Conservation (phyloP, 1,140 invertebrate genomes). For the Euschistus heros region DNA sequence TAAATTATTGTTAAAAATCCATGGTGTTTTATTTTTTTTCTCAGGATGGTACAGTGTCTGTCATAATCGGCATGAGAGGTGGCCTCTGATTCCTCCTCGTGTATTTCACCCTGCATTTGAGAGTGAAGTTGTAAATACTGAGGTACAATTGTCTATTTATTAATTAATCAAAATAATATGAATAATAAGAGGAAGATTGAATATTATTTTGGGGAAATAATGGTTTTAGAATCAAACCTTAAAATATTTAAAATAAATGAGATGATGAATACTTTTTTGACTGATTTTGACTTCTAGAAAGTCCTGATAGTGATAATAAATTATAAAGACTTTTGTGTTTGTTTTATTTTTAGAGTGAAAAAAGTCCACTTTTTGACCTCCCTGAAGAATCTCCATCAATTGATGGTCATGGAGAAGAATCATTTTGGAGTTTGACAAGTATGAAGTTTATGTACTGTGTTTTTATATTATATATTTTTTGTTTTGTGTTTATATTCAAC, state of each 20-base stretch:
- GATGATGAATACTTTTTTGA: too few species aligned
- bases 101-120: neutral
- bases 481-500: neutral
- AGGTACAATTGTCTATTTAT: neutral
- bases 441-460: too few species aligned
- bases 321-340: neutral
- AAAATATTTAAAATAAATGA: too few species aligned
- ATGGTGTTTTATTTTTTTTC: conserved; percentile 23
- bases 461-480: too few species aligned
- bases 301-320: too few species aligned
- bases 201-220: too few species aligned
- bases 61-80: conserved; percentile 67
- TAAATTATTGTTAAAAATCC: too few species aligned
- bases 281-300: too few species aligned
- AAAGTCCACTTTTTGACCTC: conserved; percentile 23
- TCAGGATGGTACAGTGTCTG: conserved; percentile 73
- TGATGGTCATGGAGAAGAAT: conserved; percentile 19
- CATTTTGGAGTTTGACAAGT: conserved; percentile 20
- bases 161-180: neutral
- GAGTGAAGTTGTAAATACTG: neutral
- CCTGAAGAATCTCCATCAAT: conserved; percentile 15
- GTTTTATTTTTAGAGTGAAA: conserved; percentile 20
- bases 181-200: too few species aligned
- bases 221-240: too few species aligned
- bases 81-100: conserved; percentile 49